Conservation (phyloP, 2,888 invertebrate genomes). For the Amiota communis region DNA sequence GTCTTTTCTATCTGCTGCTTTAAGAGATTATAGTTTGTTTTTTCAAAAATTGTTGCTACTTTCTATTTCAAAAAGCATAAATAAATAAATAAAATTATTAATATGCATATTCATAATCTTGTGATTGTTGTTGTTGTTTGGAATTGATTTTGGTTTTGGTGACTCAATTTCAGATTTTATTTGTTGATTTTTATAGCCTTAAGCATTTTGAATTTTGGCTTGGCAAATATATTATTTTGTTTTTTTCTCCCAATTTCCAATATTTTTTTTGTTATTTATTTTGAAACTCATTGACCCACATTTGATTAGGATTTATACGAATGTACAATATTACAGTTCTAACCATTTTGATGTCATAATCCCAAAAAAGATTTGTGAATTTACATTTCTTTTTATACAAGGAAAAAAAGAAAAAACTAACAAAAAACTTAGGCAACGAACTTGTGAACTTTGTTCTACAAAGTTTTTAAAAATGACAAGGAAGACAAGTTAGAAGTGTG, state of each 20-base stretch:
- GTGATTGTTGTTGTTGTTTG: constrained; percentile 9
- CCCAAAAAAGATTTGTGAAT: too few relatives aligned
- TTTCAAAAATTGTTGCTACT: constrained; percentile 51
- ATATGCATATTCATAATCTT: constrained; percentile 44
- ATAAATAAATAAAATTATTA: constrained; percentile 22
- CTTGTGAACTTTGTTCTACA: constrained; percentile 30
- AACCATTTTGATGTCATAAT: background rate
- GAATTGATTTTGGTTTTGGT: background rate
- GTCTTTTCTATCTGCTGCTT: background rate
- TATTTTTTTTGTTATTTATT: too few relatives aligned
- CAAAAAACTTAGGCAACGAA: constrained; percentile 52
- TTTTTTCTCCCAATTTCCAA: background rate
- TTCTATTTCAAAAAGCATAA: constrained; percentile 49
- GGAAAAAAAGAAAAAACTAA: constrained; percentile 1
- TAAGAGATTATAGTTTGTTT: background rate
- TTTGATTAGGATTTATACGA: constrained; percentile 42
- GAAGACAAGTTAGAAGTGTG: too few relatives aligned
- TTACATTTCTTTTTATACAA: too few relatives aligned
- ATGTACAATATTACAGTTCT: constrained; percentile 28
- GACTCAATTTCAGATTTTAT: background rate
- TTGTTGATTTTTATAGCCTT: constrained; percentile 35
- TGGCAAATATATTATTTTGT: constrained; percentile 20
- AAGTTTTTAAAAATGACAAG: too few relatives aligned
- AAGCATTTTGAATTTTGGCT: constrained; percentile 31
- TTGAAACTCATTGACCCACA: constrained; percentile 51